phyloP scores from a whole-genome alignment of 2,113 vertebrate genomes.

The Turdus rufiventris region DNA sequence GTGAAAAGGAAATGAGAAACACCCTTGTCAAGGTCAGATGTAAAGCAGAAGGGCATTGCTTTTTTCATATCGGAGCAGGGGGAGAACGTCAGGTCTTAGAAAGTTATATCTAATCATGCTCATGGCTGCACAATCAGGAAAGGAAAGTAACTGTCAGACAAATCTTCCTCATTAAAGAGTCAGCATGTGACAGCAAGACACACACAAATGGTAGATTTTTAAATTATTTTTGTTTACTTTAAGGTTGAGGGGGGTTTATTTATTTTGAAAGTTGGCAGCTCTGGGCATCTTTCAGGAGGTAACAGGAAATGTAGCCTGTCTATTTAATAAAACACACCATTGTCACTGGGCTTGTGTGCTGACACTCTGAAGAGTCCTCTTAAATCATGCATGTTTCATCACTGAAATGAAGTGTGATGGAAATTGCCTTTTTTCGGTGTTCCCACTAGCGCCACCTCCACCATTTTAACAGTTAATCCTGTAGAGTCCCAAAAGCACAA shows the following conservation, averaged over 20 bases:
- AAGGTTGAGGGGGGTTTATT: accelerated
- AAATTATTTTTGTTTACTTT: neutral
- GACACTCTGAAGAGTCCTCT: neutral
- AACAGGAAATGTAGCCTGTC: neutral
- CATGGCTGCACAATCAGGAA: neutral
- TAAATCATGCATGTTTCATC: neutral
- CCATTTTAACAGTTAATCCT: neutral
- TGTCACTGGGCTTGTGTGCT: neutral
- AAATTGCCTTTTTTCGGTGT: neutral
- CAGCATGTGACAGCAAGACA: neutral
- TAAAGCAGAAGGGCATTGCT: conserved; percentile 41
- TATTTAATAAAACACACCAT: neutral
- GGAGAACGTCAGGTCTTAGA: neutral
- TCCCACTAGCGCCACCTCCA: neutral
- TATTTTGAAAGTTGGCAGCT: neutral
- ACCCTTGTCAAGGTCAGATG: conserved; percentile 48
- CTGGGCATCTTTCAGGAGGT: conserved; percentile 8
- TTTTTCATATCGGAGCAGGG: conserved; percentile 3
- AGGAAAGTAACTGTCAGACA: neutral
- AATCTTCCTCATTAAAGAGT: neutral
- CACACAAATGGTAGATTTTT: neutral
- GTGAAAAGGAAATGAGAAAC: conserved; percentile 59
- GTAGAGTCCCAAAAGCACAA: neutral
- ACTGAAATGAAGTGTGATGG: neutral
- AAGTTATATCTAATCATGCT: neutral